These are phyloP conservation scores for Acanthochromis polyacanthus DNA, from an alignment of 2,113 vertebrate genomes.

Conservation along the genomic window DNA sequence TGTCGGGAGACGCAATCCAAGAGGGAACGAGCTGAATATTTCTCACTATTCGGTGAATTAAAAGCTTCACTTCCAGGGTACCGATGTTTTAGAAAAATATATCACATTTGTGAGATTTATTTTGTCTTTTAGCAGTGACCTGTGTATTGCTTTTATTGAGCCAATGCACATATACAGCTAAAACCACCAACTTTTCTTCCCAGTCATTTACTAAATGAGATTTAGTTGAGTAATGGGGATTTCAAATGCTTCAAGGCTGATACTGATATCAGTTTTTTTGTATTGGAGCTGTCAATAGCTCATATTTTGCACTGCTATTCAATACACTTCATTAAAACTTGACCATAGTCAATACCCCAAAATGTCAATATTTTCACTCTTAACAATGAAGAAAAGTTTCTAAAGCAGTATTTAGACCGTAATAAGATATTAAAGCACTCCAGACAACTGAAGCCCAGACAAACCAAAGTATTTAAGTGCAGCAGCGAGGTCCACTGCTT, in stretches of 20 bases:
- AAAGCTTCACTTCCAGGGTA: slow-evolving; percentile 23
- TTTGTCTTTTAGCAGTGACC: slow-evolving; percentile 5
- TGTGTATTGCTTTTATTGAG: slow-evolving; percentile 8
- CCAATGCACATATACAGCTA: slow-evolving; percentile 31
- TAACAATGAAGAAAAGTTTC: slow-evolving; percentile 9
- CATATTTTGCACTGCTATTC: slow-evolving; percentile 40
- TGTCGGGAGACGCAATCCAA: slow-evolving; percentile 4
- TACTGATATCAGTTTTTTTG: slow-evolving; percentile 40
- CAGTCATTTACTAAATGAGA: slow-evolving; percentile 32
- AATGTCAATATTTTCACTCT: slow-evolving; percentile 50
- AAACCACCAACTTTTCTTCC: slow-evolving; percentile 42
- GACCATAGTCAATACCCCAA: slow-evolving; percentile 24
- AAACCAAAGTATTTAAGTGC: slow-evolving; percentile 2
- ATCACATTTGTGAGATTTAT: slow-evolving; percentile 27
- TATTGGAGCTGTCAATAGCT: slow-evolving; percentile 39
- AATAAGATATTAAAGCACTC: slow-evolving; percentile 10
- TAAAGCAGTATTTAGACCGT: slow-evolving; percentile 26
- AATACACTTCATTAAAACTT: slow-evolving; percentile 32
- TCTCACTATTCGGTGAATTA: slow-evolving; percentile 40
- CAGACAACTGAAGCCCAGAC: slow-evolving; percentile 37
- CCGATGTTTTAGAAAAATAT: slow-evolving; percentile 37
- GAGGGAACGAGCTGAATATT: neutral
- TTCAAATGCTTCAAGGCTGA: slow-evolving; percentile 51
- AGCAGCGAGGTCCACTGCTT: slow-evolving; percentile 14
- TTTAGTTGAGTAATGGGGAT: slow-evolving; percentile 14